These are phyloP conservation scores for Drosophila infuscata DNA, from an alignment of 2,888 invertebrate genomes.

Conservation along the genomic window DNA sequence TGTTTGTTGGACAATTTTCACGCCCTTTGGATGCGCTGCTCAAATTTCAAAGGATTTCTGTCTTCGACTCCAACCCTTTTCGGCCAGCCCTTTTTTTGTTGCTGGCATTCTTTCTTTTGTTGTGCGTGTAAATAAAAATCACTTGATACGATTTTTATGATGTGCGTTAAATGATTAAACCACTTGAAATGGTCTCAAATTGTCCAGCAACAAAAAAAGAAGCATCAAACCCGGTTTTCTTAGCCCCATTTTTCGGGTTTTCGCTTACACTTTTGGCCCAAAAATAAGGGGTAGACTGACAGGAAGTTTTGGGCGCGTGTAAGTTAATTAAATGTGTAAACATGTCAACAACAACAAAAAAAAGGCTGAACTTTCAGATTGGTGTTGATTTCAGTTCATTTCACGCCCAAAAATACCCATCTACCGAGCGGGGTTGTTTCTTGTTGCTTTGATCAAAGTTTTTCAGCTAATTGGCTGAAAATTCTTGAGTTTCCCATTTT, in stretches of 20 bases:
- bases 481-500: constrained; percentile 2
- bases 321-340: constrained; percentile 82
- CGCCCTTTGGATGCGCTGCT: constrained; percentile 11
- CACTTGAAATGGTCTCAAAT: constrained; percentile 81
- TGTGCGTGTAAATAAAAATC: constrained; percentile 74
- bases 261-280: constrained; percentile 38
- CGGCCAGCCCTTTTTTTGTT: constrained; percentile 4
- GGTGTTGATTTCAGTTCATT: constrained; percentile 68
- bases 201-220: constrained; percentile 49
- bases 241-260: constrained; percentile 56
- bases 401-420: constrained; percentile 45
- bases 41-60: constrained; percentile 67
- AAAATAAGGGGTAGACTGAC: constrained; percentile 11
- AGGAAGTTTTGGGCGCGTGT: constrained; percentile 74
- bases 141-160: constrained; percentile 81
- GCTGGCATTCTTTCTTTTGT: constrained; percentile 47
- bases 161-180: constrained; percentile 82
- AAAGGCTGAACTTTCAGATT: constrained; percentile 44
- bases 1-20: constrained; percentile 18
- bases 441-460: constrained; percentile 63
- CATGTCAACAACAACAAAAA: constrained; percentile 62
- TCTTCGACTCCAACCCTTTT: constrained; percentile 6
- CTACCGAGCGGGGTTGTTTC: constrained; percentile 3
- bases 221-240: constrained; percentile 39
- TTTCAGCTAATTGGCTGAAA: constrained; percentile 60